Evolutionary conservation across 1,140 invertebrate genomes (phyloP).

Genomic region (Pristionchus pacificus): DNA sequence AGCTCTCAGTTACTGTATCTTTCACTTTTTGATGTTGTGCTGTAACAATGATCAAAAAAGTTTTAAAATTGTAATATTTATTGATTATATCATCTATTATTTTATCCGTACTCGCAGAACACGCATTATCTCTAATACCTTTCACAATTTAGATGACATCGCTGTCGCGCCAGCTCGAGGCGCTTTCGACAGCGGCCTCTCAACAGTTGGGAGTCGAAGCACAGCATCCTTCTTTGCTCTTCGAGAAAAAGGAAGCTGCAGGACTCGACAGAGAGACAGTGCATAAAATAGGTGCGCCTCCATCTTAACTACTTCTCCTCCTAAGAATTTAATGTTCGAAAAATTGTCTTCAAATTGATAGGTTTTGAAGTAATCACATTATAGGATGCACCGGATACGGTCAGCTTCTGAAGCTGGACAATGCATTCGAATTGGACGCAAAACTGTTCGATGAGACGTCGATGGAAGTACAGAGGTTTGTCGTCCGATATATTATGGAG

Average conservation of each 20-base stretch:
- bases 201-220: constrained; percentile 22
- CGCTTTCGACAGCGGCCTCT: constrained; percentile 18
- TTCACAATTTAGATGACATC: constrained; percentile 29
- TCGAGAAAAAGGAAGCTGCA: constrained; percentile 27
- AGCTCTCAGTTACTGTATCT: no score
- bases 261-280: constrained; percentile 34
- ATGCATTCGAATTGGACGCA: constrained; percentile 5
- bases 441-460: constrained; percentile 28
- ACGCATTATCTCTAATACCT: no score
- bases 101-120: no score
- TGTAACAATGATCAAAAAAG: no score
- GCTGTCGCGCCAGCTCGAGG: constrained; percentile 23
- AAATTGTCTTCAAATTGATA: background rate
- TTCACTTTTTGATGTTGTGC: no score
- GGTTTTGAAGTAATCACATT: background rate
- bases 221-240: constrained; percentile 25
- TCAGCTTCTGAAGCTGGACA: constrained; percentile 21
- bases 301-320: background rate
- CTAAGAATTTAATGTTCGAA: background rate
- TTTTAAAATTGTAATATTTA: no score
- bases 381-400: constrained; percentile 23
- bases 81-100: no score
- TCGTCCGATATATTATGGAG: background rate
- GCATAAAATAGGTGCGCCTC: constrained; percentile 27
- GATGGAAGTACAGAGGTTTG: constrained; percentile 21